Evolutionary conservation across 1,140 invertebrate genomes (phyloP), one percentile per base, ranked within the genome.

Genomic region (Papilio glaucus): DNA sequence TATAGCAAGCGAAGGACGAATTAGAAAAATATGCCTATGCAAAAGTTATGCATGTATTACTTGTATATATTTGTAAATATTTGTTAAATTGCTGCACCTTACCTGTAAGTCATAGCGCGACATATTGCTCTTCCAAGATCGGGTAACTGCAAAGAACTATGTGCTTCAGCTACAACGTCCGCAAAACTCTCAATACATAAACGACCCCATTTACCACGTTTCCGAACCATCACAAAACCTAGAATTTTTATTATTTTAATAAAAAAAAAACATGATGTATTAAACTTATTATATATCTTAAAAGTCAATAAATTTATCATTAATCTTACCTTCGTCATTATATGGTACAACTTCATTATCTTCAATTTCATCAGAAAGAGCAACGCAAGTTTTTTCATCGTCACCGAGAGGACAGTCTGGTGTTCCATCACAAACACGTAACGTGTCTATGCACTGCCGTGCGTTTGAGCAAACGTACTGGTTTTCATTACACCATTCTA

Each of bases 381-480:
- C 94, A 6, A 95, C 95, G 79, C 96, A 97, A 71, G 95, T 95
- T 49, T 95, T 95, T 88, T 98, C 97, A 88, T 98, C 97, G 84
- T 97, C 97, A 0, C 95, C 96, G 68, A 95, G 93, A 0, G 96
- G 96, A 92, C 97, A 98, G 82, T 98, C 96, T 21, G 94, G 93
- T 8, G 92, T 89, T 0, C 96, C 96, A 88, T 98, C 96, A 89
- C 97, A 98, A 37, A 97, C 95, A 75, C 94, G 94, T 0, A 80
- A 86, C 78, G 93, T 94, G 53, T 96, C 94, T 1, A 97, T 92
- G 84, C 97, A 97, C 67, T 94, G 93, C 73, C 94, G 94, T 9
- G 95, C 96, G 81, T 96, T 96, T 0, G 95, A 94, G 82, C 97
- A 97, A 7, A 97, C 95, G 77, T 96, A 96, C 82, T 97, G 95